Evolutionary conservation across 2,888 invertebrate genomes (phyloP).

Genomic region (Altica lythri): DNA sequence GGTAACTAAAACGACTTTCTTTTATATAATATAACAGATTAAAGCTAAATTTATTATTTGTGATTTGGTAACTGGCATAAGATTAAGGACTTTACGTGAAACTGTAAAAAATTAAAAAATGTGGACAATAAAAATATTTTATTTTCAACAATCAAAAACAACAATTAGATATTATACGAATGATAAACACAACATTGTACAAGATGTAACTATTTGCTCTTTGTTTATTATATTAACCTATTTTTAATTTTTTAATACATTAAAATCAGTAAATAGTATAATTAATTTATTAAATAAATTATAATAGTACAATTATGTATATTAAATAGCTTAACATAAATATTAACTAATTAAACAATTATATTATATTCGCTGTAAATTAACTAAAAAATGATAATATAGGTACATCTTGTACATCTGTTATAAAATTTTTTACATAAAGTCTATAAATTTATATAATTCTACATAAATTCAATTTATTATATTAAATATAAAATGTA

Average conservation of each 20-base stretch:
- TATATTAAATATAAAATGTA: slow-evolving; percentile 6
- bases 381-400: background rate
- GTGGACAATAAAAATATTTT: slow-evolving; percentile 27
- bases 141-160: slow-evolving; percentile 33
- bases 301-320: no score
- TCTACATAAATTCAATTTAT: slow-evolving; percentile 8
- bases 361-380: background rate
- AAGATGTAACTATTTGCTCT: slow-evolving; percentile 3
- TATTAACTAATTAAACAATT: no score
- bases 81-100: no score
- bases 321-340: no score
- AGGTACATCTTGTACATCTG: slow-evolving; percentile 5
- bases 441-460: slow-evolving; percentile 10
- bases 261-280: background rate
- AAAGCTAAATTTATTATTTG: no score
- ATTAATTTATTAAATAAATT: no score
- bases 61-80: no score
- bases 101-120: no score
- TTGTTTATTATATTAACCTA: no score
- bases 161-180: slow-evolving; percentile 20
- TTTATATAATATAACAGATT: no score
- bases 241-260: background rate
- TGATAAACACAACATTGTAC: slow-evolving; percentile 2
- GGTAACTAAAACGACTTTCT: no score
- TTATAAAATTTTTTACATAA: slow-evolving; percentile 5